These are phyloP conservation scores for Conistra vaccinii DNA, from an alignment of 2,888 invertebrate genomes.

Conservation along the genomic window DNA sequence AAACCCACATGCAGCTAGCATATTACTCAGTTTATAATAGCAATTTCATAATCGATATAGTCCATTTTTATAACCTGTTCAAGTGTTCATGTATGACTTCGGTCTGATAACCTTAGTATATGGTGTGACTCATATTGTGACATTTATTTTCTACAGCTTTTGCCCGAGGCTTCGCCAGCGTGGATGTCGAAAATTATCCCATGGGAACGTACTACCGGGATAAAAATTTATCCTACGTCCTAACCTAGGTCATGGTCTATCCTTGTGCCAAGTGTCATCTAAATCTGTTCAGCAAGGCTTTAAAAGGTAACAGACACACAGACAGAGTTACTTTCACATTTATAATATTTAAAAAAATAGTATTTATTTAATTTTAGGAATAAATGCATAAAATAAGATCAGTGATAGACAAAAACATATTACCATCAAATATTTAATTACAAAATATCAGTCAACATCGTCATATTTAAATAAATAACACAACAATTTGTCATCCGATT, in stretches of 20 bases:
- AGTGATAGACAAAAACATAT: conserved; percentile 33
- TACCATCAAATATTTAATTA: conserved; percentile 69
- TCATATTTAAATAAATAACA: conserved; percentile 74
- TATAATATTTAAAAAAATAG: background rate
- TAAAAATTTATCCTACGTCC: background rate
- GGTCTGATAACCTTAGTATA: conserved; percentile 10
- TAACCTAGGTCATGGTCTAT: background rate
- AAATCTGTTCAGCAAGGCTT: background rate
- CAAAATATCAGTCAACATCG: conserved; percentile 77
- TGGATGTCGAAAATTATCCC: background rate
- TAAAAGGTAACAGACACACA: background rate
- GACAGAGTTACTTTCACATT: background rate
- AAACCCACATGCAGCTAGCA: conserved; percentile 82
- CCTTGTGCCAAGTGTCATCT: background rate
- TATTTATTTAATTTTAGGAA: background rate
- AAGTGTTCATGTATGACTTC: background rate
- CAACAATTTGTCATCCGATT: conserved; percentile 65
- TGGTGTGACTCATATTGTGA: background rate
- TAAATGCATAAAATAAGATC: too few relatives aligned
- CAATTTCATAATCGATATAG: conserved; percentile 51
- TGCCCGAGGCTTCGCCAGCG: background rate
- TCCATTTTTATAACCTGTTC: conserved; percentile 11
- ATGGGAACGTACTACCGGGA: background rate
- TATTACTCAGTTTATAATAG: conserved; percentile 36
- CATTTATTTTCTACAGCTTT: background rate